Evolutionary conservation across 2,113 vertebrate species (phyloP).

Genomic region (Phocoena sinus): DNA sequence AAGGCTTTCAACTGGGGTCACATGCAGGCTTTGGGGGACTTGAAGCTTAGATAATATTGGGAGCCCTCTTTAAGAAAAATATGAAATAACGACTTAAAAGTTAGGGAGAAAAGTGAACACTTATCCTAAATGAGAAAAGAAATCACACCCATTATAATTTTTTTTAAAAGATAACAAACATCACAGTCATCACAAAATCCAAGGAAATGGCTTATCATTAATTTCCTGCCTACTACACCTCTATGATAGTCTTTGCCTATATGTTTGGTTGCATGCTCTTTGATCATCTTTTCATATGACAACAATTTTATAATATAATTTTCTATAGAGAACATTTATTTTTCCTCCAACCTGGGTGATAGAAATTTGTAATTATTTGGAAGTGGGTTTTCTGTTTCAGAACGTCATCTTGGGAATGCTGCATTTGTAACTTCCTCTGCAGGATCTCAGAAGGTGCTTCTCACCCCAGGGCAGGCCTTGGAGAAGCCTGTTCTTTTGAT

Average conservation of each 20-base stretch:
- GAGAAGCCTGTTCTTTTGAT: background rate
- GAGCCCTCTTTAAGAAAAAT: background rate
- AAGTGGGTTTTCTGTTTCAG: background rate
- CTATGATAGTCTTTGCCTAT: background rate
- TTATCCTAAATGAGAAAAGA: background rate
- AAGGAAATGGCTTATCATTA: background rate
- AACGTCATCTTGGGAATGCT: background rate
- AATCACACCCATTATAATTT: background rate
- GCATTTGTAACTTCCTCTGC: background rate
- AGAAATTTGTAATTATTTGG: background rate
- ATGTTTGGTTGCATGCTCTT: background rate
- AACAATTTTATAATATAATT: background rate
- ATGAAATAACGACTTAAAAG: conserved; percentile 9
- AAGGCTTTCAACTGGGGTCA: background rate
- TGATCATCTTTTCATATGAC: background rate
- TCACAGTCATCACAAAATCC: background rate
- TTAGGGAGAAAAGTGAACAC: background rate
- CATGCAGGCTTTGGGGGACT: background rate
- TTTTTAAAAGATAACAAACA: background rate
- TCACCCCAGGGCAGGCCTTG: background rate
- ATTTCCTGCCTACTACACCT: background rate
- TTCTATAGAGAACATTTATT: background rate
- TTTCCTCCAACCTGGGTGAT: background rate
- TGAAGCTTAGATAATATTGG: background rate
- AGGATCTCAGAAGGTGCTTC: background rate